Percentiles rank a stretch among this genome's conserved stretches.
phyloP scores from a whole-genome alignment of 92 coral and sea anemone genomes.

The Galaxea fascicularis region DNA sequence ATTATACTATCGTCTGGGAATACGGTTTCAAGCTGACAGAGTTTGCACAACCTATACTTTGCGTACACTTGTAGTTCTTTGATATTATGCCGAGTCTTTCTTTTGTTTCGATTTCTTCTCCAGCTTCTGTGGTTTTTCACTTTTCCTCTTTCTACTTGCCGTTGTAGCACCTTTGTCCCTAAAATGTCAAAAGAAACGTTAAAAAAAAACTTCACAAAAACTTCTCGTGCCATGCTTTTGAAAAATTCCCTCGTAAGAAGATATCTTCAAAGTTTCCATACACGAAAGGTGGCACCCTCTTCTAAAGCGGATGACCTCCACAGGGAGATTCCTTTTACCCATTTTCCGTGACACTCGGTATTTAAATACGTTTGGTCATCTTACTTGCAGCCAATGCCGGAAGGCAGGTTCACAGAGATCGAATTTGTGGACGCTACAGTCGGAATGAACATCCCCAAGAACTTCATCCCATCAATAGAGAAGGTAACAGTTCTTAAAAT shows the following conservation, averaged over 20 bases:
- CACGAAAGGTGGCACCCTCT: too few species aligned
- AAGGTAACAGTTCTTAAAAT: conserved; percentile 69
- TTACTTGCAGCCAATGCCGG: conserved; percentile 84
- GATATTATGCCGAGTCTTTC: neutral
- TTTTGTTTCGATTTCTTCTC: conserved; percentile 6
- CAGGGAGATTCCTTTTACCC: too few species aligned
- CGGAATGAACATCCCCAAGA: conserved; percentile 98
- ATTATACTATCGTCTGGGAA: too few species aligned
- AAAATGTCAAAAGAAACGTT: neutral
- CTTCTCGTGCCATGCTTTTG: too few species aligned
- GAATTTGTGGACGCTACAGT: conserved; percentile 95
- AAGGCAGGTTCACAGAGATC: conserved; percentile 77
- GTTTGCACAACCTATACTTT: neutral
- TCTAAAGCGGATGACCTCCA: too few species aligned
- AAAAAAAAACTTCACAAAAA: neutral
- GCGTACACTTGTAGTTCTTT: neutral
- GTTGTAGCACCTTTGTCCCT: conserved; percentile 14
- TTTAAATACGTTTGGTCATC: neutral
- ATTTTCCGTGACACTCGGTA: too few species aligned
- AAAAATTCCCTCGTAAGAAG: too few species aligned
- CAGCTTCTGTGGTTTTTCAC: neutral
- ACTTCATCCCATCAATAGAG: conserved; percentile 95
- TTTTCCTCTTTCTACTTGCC: conserved; percentile 8
- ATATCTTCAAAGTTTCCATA: too few species aligned
- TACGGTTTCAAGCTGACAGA: neutral